phyloP scores from a whole-genome alignment of 1,140 invertebrate species.

The Eumeta japonica region DNA sequence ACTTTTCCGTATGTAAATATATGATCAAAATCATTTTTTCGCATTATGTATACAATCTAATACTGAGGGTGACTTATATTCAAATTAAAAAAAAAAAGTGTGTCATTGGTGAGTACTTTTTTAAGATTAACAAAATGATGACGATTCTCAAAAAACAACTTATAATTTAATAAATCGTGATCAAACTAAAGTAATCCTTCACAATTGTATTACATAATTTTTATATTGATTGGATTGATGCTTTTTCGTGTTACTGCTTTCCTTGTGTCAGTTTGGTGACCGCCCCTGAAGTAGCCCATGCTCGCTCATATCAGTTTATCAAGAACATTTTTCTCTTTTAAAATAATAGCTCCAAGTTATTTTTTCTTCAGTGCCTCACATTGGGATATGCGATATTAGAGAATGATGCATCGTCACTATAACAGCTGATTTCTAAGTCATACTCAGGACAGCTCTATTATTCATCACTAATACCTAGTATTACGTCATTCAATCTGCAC shows the following conservation, averaged over 20 bases:
- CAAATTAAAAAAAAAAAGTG: no score
- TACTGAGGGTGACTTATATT: no score
- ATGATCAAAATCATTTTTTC: no score
- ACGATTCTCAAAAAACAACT: slow-evolving; percentile 58
- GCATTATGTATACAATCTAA: no score
- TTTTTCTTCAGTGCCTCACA: slow-evolving; percentile 55
- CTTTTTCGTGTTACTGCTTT: slow-evolving; percentile 61
- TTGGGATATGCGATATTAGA: slow-evolving; percentile 56
- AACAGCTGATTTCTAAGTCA: slow-evolving; percentile 56
- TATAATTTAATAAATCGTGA: slow-evolving; percentile 12
- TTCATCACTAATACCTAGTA: slow-evolving; percentile 50
- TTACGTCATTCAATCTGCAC: slow-evolving; percentile 45
- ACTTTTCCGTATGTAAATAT: no score
- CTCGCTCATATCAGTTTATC: slow-evolving; percentile 43
- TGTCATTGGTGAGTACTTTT: slow-evolving; percentile 28
- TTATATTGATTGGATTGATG: slow-evolving; percentile 59
- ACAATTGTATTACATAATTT: slow-evolving; percentile 5
- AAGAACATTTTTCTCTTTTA: slow-evolving; percentile 52
- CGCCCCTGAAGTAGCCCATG: slow-evolving; percentile 56
- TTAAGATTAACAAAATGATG: slow-evolving; percentile 31
- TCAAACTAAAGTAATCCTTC: not conserved
- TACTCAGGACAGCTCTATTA: slow-evolving; percentile 56
- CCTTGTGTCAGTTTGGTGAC: slow-evolving; percentile 60
- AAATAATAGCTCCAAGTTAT: slow-evolving; percentile 52
- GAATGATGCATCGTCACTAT: slow-evolving; percentile 57